Evolutionary conservation across 1,140 invertebrate genomes (phyloP), one percentile per base, ranked within the genome.

Genomic region (Drosophila bocki): DNA sequence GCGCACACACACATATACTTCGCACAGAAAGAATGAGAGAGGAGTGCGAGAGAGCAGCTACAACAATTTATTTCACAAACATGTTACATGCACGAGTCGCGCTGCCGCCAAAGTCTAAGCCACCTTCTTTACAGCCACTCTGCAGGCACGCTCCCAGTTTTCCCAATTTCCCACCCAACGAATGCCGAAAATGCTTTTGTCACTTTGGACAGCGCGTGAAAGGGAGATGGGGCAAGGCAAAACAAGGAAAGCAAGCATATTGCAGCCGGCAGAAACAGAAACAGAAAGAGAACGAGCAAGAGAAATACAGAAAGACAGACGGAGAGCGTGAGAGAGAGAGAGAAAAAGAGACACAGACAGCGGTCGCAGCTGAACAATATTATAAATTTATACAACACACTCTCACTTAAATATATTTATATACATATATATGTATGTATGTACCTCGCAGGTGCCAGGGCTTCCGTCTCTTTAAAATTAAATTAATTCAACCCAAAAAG

Each of bases 31-130:
- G 35, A 50, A 12, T 17, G 11, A 39, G 29, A 47, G 15, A 39
- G 8, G 17, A 37, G 33, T 35, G 51, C 12, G 42, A 26, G n/a
- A n/a, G 22, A 26, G 32, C 13, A 74, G 51, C 35, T 59, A 39
- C 71, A 79, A 58, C 81, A 83, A 85, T 80, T 83, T 83, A 58
- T 75, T 83, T 83, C 78, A 61, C 70, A 80, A 75, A 44, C 65
- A 80, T 71, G 35, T 58, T 71, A 71, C 65, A 71, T 71, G 69
- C 69, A 62, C 32, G 54, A 75, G 53, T 69, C 56, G 69, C 37
- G 77, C 29, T 54, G 44, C 56, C 42, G 35, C 42, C 47, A 70
- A 62, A 70, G 65, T 71, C 67, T 41, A 58, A 72, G 19, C 42
- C 33, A 47, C 33, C 63, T 17, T n/a, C 60, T 19, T 35, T 29